Evolutionary conservation across 2,113 vertebrate species (phyloP).

Genomic region (Promerops cafer): DNA sequence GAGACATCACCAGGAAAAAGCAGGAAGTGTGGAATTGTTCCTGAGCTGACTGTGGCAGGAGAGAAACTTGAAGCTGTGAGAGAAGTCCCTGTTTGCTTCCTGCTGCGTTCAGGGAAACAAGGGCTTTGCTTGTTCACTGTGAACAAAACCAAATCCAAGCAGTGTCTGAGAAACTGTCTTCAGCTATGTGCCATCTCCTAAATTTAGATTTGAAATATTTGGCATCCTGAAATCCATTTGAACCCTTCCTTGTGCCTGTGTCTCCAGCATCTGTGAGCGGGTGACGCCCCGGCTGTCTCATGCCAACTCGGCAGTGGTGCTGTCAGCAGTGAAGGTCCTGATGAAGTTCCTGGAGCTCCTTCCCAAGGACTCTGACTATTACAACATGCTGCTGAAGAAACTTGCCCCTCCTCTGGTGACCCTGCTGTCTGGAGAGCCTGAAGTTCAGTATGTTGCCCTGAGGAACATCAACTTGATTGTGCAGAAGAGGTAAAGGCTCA

Average conservation of each 20-base stretch:
- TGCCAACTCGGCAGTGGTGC: conserved; percentile 95
- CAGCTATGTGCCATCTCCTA: background rate
- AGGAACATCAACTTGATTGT: conserved; percentile 99
- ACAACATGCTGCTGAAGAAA: conserved; percentile 96
- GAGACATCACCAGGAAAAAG: background rate
- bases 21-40: background rate
- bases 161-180: background rate
- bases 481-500: conserved; percentile 86
- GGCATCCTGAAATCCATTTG: background rate
- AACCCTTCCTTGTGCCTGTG: background rate
- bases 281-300: conserved; percentile 96
- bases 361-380: conserved; percentile 96
- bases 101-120: background rate
- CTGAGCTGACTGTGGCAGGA: background rate
- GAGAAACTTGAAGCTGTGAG: background rate
- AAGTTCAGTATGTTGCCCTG: conserved; percentile 96
- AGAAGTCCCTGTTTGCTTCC: background rate
- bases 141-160: background rate
- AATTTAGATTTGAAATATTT: background rate
- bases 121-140: background rate
- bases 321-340: conserved; percentile 96
- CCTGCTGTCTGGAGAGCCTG: conserved; percentile 93
- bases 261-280: conserved; percentile 89
- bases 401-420: conserved; percentile 94
- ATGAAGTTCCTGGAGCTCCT: conserved; percentile 98